phyloP scores from a whole-genome alignment of 2,113 vertebrate genomes.

The Cyphomyrus plagiostoma region DNA sequence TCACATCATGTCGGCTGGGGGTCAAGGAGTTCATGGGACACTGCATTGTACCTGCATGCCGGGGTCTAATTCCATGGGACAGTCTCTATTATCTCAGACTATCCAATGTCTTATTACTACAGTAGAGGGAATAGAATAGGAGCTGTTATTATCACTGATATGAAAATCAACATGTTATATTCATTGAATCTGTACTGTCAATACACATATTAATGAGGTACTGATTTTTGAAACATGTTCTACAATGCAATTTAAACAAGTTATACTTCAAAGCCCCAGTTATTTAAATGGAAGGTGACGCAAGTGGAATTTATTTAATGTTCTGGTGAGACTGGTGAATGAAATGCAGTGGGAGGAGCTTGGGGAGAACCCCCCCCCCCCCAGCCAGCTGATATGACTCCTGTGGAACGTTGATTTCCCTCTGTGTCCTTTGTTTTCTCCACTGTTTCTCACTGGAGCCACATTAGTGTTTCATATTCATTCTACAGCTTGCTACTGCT shows the following conservation, averaged over 20 bases:
- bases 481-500: not conserved
- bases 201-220: not conserved
- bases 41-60: not conserved
- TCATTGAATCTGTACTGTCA: not conserved
- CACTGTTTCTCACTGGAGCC: not conserved
- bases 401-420: not conserved
- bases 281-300: constrained; percentile 21
- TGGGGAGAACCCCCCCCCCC: not conserved
- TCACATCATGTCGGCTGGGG: not conserved
- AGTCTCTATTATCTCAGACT: not conserved
- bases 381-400: not conserved
- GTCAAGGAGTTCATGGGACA: not conserved
- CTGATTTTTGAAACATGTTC: not conserved
- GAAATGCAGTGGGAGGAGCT: not conserved
- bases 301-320: constrained; percentile 3
- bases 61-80: not conserved
- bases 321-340: not conserved
- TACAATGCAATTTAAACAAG: not conserved
- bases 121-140: not conserved
- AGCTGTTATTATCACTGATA: not conserved
- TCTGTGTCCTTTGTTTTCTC: not conserved
- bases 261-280: not conserved
- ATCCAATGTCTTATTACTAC: not conserved
- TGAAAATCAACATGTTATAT: not conserved
- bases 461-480: not conserved